phyloP scores from a whole-genome alignment of 2,113 vertebrate genomes.

The Sylvia atricapilla region DNA sequence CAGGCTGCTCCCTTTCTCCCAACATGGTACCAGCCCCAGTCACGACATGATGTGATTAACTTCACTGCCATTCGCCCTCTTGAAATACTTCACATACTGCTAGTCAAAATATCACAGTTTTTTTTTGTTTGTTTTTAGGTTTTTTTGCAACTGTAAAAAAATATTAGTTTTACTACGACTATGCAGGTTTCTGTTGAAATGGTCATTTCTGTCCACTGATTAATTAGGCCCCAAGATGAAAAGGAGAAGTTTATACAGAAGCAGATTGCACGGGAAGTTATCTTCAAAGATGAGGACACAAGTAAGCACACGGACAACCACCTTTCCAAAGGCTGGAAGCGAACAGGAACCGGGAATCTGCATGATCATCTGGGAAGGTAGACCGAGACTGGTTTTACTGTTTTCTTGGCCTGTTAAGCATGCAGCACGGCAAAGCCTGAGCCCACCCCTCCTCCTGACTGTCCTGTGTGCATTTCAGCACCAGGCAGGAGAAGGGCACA shows the following conservation, averaged over 20 bases:
- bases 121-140: not conserved
- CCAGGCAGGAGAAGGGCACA: not conserved
- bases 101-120: not conserved
- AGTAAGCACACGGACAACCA: not conserved
- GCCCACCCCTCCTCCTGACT: constrained; percentile 42
- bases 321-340: not conserved
- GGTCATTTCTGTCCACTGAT: not conserved
- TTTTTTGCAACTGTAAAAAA: not conserved
- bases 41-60: not conserved
- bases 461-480: not conserved
- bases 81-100: not conserved
- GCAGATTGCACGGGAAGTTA: not conserved
- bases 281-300: not conserved
- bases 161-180: not conserved
- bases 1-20: not conserved
- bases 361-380: not conserved
- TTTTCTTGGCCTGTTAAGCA: constrained; percentile 21
- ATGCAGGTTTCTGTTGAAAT: not conserved
- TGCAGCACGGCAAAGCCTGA: constrained; percentile 9
- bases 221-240: not conserved
- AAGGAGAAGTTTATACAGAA: not conserved
- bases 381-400: not conserved
- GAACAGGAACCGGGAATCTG: not conserved
- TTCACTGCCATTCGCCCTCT: not conserved
- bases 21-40: not conserved